Evolutionary conservation across 2,888 invertebrate species (phyloP).

Genomic region (Seira ritae): DNA sequence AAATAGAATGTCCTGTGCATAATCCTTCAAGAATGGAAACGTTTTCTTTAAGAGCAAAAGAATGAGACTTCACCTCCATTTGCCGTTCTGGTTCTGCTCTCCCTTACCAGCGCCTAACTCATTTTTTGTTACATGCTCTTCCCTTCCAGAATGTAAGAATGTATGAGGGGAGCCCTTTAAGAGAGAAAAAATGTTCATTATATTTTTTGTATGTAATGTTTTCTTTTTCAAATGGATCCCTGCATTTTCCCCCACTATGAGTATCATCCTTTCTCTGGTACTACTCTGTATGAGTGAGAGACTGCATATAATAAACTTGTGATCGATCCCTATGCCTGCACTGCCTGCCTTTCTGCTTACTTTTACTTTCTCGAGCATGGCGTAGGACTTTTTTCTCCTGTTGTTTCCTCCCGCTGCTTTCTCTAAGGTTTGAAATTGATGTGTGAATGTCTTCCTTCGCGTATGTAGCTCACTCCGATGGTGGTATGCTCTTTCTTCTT

Average conservation of each 20-base stretch:
- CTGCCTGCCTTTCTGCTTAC: slow-evolving; percentile 18
- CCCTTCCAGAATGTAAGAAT: not conserved
- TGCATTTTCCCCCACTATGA: slow-evolving; percentile 7
- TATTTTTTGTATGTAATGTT: slow-evolving; percentile 27
- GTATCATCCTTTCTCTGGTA: slow-evolving; percentile 17
- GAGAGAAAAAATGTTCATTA: slow-evolving; percentile 3
- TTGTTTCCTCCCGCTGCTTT: slow-evolving; percentile 19
- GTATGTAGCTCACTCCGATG: slow-evolving; percentile 8
- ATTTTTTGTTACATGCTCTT: not conserved
- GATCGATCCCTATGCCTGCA: slow-evolving; percentile 23
- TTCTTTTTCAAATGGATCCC: slow-evolving; percentile 41
- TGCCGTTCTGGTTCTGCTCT: not conserved
- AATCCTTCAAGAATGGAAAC: not conserved
- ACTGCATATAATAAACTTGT: slow-evolving; percentile 15
- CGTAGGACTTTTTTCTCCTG: slow-evolving; percentile 21
- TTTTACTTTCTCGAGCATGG: slow-evolving; percentile 1
- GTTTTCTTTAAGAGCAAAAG: slow-evolving; percentile 6
- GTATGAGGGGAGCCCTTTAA: no score
- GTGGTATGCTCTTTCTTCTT: slow-evolving; percentile 20
- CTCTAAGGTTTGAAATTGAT: slow-evolving; percentile 18
- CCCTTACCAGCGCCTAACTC: not conserved
- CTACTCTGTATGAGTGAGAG: slow-evolving; percentile 16
- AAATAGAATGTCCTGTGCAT: slow-evolving; percentile 6
- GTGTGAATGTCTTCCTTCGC: slow-evolving; percentile 19
- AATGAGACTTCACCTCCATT: slow-evolving; percentile 5